Conservation (phyloP, 2,797 vertebrate species). For the Etheostoma perlongum region DNA sequence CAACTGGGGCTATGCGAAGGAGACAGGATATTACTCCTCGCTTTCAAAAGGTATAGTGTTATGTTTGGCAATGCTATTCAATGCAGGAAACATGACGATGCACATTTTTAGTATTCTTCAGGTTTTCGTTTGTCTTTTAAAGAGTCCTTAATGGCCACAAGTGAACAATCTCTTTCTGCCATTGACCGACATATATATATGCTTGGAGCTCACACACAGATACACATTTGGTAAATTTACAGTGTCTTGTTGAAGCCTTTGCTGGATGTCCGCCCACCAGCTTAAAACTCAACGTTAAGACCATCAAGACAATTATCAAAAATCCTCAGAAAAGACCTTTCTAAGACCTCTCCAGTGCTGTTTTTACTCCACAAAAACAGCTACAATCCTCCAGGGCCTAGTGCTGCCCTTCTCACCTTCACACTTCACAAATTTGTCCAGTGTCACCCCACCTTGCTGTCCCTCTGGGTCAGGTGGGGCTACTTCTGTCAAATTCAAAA, state of each 20-base stretch:
- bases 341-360: not conserved
- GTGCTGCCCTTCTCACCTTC: constrained; percentile 39
- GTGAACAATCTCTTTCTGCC: no score
- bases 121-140: no score
- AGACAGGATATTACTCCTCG: no score
- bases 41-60: no score
- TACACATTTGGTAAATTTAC: not conserved
- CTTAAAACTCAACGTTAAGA: constrained; percentile 1
- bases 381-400: constrained; percentile 6
- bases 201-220: constrained; percentile 8
- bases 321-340: not conserved
- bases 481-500: constrained; percentile 27
- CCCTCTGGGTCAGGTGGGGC: constrained; percentile 24
- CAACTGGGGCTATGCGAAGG: no score
- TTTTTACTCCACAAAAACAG: constrained; percentile 21
- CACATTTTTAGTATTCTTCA: no score
- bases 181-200: constrained; percentile 28
- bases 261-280: not conserved
- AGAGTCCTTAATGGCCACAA: no score
- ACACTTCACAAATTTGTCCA: constrained; percentile 27
- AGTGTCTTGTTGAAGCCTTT: constrained; percentile 6
- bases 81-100: no score
- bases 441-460: constrained; percentile 21
- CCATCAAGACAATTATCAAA: not conserved
- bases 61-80: no score